Percentiles rank a stretch among this genome's conserved stretches.
Conservation (phyloP, 2,113 vertebrate species). For the Zosterops pallidus region DNA sequence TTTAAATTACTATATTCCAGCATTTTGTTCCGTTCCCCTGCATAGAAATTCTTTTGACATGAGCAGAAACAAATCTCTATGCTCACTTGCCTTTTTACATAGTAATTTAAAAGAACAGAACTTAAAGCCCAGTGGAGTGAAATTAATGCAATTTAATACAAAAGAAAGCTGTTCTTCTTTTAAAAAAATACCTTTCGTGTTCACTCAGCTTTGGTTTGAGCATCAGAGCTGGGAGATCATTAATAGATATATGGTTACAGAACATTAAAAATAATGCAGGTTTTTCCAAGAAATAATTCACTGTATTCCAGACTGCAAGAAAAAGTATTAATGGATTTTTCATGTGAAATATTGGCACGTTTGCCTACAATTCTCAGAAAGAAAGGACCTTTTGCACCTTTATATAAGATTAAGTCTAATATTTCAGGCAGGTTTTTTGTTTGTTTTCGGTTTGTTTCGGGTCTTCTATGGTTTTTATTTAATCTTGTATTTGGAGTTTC, state of each 20-base stretch:
- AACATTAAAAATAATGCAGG: not conserved
- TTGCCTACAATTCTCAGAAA: not conserved
- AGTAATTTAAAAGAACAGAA: not conserved
- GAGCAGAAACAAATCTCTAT: not conserved
- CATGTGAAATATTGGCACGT: not conserved
- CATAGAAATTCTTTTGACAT: constrained; percentile 2
- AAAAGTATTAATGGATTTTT: not conserved
- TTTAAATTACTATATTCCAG: not conserved
- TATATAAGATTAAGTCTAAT: not conserved
- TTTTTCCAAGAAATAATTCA: not conserved
- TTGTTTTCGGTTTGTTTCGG: not conserved
- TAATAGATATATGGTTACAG: not conserved
- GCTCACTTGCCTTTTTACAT: not conserved
- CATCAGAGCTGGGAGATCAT: not conserved
- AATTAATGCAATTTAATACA: constrained; percentile 16
- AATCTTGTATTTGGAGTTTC: not conserved
- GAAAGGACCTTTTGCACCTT: not conserved
- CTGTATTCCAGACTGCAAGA: not conserved
- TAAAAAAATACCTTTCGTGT: not conserved
- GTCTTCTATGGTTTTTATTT: not conserved
- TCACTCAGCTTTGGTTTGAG: not conserved
- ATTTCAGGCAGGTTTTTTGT: not conserved
- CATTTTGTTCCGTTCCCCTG: not conserved
- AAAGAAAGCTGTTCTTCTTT: not conserved
- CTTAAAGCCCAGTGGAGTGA: not conserved